Base-by-base conservation (phyloP, 2,113 vertebrate genomes). In the Polyodon spathula region DNA sequence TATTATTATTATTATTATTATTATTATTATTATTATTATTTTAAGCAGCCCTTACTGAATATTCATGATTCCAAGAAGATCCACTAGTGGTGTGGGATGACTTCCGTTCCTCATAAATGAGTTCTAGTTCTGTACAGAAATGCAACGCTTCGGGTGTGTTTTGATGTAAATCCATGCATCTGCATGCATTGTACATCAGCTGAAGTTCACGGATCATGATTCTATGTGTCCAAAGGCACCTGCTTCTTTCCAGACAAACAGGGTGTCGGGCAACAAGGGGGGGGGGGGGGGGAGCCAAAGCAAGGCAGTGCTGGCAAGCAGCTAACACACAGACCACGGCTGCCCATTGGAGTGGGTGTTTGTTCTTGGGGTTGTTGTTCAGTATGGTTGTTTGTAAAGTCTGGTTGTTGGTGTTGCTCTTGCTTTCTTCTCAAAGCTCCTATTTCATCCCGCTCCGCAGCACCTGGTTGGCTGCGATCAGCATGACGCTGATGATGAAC, bases 401-500 rank as follows among this genome's bases (percentile, higher is more conserved):
- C 27, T 27, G 27, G 44, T 46, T 46, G 8, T 46, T 46, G 8
- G 8, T 5, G 44, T 46, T 2, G 14, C 44, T 46, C 2, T 46
- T 14, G 8, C 44, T 14, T 10, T 46, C 44, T 46, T 27, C 27
- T 27, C 27, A 27, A 27, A 5, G 14, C 15, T 59, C 40, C 78
- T 91, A 97, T 67, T 97, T 95, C 95, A 97, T 97, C 74, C 94
- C 95, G 1, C 94, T 97, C 63, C 94, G 87, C 85, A 97, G 88
- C 74, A 97, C 93, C 84, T 97, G 95, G 83, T 97, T 97, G 84
- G 95, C 95, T 0, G 95, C 95, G 17, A 97, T 97, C 62, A 97
- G 90, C 93, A 97, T 97, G 72, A 97, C 95, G 12, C 95, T 97
- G 83, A 97, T 97, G 89, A 97, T 95, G 84, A 97, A 97, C 71